Evolutionary conservation across 64 coral and sea anemone genomes (phyloP).

Genomic region (Montipora foliosa): DNA sequence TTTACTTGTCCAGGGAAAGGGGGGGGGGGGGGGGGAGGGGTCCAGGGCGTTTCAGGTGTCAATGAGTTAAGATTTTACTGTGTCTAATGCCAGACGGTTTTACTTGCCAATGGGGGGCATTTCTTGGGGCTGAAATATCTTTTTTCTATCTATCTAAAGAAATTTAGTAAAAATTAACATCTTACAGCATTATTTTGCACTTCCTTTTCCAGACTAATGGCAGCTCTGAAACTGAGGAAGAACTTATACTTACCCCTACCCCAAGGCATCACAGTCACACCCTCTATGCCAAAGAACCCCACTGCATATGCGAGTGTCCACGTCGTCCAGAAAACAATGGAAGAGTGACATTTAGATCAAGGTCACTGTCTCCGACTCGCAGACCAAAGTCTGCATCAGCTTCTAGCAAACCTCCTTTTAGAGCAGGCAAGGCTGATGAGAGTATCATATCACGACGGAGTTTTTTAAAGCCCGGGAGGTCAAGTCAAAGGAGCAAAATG

Average conservation of each 20-base stretch:
- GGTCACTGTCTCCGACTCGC: conserved; percentile 86
- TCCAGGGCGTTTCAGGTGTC: too few relatives aligned
- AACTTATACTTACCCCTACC: conserved; percentile 74
- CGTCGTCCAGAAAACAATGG: conserved; percentile 94
- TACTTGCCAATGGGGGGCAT: too few relatives aligned
- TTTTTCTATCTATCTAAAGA: too few relatives aligned
- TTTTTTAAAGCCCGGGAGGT: conserved; percentile 62
- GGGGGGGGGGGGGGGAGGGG: too few relatives aligned
- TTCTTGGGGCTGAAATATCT: too few relatives aligned
- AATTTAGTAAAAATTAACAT: not conserved
- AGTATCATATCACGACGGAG: conserved; percentile 94
- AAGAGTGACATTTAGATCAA: conserved; percentile 79
- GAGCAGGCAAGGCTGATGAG: conserved; percentile 90
- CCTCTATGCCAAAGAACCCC: conserved; percentile 47
- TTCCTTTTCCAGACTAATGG: conserved; percentile 27
- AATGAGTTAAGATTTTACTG: too few relatives aligned
- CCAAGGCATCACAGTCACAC: conserved; percentile 73
- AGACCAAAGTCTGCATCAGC: conserved; percentile 72
- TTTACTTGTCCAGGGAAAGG: too few relatives aligned
- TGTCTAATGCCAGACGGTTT: too few relatives aligned
- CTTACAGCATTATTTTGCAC: not conserved
- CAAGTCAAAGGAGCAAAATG: conserved; percentile 55
- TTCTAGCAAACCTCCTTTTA: conserved; percentile 84
- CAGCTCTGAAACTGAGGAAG: conserved; percentile 86
- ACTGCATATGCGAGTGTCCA: conserved; percentile 97